A percentile compares a stretch with the other conserved stretches of the same genome.
Conservation (phyloP, 2,113 vertebrate species). For the Sinosuthora webbiana region DNA sequence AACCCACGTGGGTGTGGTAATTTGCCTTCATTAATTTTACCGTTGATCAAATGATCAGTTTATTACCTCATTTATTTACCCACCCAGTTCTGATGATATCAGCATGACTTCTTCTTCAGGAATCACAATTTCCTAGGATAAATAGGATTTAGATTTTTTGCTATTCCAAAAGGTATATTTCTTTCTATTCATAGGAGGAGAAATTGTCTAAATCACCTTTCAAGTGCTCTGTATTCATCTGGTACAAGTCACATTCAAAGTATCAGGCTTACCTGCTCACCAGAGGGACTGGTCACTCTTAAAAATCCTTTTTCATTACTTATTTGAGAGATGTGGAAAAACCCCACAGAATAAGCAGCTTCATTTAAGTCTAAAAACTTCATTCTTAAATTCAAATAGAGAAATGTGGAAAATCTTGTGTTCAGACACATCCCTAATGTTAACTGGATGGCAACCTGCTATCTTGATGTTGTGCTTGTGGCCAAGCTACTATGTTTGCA, state of each 20-base stretch:
- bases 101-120: background rate
- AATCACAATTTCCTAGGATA: background rate
- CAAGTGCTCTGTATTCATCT: background rate
- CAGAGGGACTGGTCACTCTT: background rate
- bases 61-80: background rate
- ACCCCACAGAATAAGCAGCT: background rate
- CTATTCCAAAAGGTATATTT: background rate
- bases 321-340: background rate
- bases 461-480: background rate
- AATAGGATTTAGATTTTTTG: background rate
- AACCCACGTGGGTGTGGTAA: background rate
- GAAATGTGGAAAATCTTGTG: background rate
- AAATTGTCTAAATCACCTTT: background rate
- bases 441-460: background rate
- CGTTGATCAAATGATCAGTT: background rate
- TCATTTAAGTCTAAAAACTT: background rate
- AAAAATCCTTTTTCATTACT: background rate
- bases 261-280: background rate
- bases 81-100: background rate
- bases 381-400: background rate
- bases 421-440: background rate
- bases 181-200: background rate
- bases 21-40: background rate
- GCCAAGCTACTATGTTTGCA: background rate
- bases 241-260: background rate